Base-by-base conservation (phyloP, 2,113 vertebrate species). In the Puma concolor region DNA sequence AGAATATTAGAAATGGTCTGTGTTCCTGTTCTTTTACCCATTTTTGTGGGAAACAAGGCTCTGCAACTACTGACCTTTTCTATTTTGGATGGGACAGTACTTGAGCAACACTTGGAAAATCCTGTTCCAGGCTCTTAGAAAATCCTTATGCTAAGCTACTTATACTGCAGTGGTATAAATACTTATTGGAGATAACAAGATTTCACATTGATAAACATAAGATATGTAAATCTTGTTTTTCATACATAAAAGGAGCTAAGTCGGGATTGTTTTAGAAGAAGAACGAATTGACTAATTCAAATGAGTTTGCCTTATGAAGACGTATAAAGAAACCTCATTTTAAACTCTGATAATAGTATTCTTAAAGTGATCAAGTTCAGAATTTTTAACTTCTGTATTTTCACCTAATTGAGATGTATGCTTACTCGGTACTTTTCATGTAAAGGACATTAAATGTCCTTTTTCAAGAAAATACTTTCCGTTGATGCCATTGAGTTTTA, bases 201-300 rank as follows among this genome's bases (percentile, higher is more conserved):
- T 80, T 92, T 94, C 91, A 72, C 57, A 50, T 36, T 87, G 84
- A 52, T 36, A 66, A 91, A 94, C 36, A 93, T 21, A 86, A 63
- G 76, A 33, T 41, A 66, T 1, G 17, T 48, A 31, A 31, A 31
- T 38, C 4, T 50, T 67, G 33, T 57, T 57, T 57, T 25, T 81
- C 79, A 79, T 31, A 66, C 14, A 31, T 66, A 96, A 25, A 71
- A 36, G 3, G n/a, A 38, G 48, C n/a, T 54, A 23, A 60, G 21
- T 86, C 57, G 27, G 36, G 41, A 69, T 31, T 71, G n/a, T 83
- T 79, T 93, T 29, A 66, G 36, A 50, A 64, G 38, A 29, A 93
- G 74, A 95, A 87, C 48, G 66, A 91, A 85, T 4, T n/a, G 29
- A 82, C 63, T 33, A 15, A 60, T 54, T 1, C 14, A 25, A 71